Evolutionary conservation across 2,113 vertebrate species (phyloP).

Genomic region (Mesitornis unicolor): DNA sequence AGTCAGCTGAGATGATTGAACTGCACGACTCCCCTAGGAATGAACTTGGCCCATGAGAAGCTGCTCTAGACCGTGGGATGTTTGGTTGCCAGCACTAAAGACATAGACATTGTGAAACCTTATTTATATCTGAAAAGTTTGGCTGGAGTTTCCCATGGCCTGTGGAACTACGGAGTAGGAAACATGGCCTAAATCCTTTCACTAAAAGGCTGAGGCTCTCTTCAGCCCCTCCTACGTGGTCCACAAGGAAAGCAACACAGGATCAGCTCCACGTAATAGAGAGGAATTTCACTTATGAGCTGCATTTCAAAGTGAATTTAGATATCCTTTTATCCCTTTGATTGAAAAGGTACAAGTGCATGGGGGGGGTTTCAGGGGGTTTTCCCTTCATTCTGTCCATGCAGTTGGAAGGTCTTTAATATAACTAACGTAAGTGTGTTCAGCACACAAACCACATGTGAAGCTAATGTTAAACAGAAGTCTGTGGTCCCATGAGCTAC

Average conservation of each 20-base stretch:
- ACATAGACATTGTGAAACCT: background rate
- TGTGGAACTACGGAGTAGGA: background rate
- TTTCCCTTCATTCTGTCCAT: background rate
- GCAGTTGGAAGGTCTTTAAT: background rate
- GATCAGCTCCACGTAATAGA: too few relatives aligned
- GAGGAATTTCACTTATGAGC: background rate
- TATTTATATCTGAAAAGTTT: background rate
- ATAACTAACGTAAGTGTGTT: background rate
- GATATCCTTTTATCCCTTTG: background rate
- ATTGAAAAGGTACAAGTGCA: background rate
- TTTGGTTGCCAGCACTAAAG: background rate
- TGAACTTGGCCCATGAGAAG: background rate
- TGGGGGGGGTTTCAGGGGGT: background rate
- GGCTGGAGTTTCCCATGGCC: background rate
- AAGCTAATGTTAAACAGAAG: background rate
- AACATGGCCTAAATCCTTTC: background rate
- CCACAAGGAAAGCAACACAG: background rate
- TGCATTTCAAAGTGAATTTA: constrained; percentile 17
- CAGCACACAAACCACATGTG: background rate
- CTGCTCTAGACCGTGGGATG: background rate
- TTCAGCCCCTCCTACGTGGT: background rate
- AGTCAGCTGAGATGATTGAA: background rate
- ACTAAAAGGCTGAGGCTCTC: background rate
- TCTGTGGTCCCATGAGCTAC: background rate
- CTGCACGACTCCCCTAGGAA: background rate